Base-by-base conservation (phyloP, 2,888 invertebrate genomes). In the Ormia ochracea region DNA sequence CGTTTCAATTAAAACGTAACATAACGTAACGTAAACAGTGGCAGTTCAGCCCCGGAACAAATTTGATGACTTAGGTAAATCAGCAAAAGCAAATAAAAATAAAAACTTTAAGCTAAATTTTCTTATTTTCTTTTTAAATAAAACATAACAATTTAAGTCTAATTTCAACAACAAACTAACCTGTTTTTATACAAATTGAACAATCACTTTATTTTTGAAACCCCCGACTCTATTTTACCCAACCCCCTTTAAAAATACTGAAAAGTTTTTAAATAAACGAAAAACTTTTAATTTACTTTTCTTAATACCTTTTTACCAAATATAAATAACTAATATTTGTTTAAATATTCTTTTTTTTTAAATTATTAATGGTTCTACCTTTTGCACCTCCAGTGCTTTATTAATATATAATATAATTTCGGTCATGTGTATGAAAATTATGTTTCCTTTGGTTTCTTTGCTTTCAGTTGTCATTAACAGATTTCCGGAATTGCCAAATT, bases 31-130 rank as follows among this genome's bases (percentile, higher is more conserved):
- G 21, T 56, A 85, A 85, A 88, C 89, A 93, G 93, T 93, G 92
- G 92, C 93, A 91, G 92, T 93, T 90, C 93, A 92, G 91, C 92
- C 93, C 91, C 92, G 93, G 93, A 93, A 89, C 87, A 90, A 93
- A 92, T 92, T 92, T 91, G 93, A 93, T 92, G 93, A 93, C 90
- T 92, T 93, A 93, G 93, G 93, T 93, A 93, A 93, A 92, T 82
- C 61, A 50, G 45, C 66, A 41, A 66, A 7, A 70, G 38, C 19
- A 23, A 59, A 54, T 41, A 31, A 56, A 69, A 70, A 41, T 43
- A 56, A 74, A 45, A 63, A 66, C 38, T 31, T 66, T 43, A 41
- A 69, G 31, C 56, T 65, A 52, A 54, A 68, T 45, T n/a, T 43
- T 50, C 10, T 21, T 61, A 68, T 48, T 73, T 72, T 65, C 73